A percentile compares a stretch with the other conserved stretches of the same genome.
Conservation (phyloP, 35 echinoderm and acorn worm genomes). For the Patiria miniata region DNA sequence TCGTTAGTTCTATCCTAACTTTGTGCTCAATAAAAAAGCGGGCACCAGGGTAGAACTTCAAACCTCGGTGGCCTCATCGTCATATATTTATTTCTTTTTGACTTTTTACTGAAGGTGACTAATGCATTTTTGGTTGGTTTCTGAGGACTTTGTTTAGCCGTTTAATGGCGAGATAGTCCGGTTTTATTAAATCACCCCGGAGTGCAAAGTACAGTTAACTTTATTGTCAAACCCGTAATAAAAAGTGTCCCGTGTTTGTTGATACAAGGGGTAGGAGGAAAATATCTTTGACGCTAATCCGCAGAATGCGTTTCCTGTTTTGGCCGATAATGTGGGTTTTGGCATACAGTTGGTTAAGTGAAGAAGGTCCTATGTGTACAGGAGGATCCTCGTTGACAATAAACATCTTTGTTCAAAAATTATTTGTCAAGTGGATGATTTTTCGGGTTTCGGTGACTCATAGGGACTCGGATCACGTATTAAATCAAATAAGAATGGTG, state of each 20-base stretch:
- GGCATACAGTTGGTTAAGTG: no score
- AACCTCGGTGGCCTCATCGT: background rate
- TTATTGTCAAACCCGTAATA: background rate
- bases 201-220: constrained; percentile 6
- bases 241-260: background rate
- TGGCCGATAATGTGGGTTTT: no score
- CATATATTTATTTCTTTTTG: background rate
- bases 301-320: constrained; percentile 2
- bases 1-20: background rate
- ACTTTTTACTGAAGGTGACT: background rate
- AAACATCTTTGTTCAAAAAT: no score
- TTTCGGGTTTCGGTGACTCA: no score
- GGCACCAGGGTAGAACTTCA: background rate
- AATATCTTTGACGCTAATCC: background rate
- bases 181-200: background rate
- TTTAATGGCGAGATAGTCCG: background rate
- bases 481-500: no score
- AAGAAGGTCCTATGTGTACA: no score
- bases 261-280: background rate
- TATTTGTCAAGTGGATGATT: no score
- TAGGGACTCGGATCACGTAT: no score
- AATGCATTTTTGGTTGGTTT: constrained; percentile 20
- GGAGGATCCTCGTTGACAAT: no score
- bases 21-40: background rate
- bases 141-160: constrained; percentile 2